Percentiles rank a stretch among this genome's conserved stretches.
Conservation (phyloP, 2,113 vertebrate genomes). For the Stigmatopora argus region DNA sequence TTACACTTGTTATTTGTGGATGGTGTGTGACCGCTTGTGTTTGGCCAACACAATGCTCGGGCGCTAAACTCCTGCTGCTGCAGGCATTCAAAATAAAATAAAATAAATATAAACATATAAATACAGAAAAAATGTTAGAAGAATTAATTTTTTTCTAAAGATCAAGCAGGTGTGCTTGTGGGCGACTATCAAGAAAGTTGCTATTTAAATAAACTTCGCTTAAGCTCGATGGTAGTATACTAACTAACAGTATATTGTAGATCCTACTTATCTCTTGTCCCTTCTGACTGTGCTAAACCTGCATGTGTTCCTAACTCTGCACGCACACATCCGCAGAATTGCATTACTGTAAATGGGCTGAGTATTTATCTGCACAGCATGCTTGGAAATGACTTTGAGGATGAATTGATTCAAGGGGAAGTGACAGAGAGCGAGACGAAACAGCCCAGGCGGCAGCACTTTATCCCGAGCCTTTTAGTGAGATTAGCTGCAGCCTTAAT, state of each 20-base stretch:
- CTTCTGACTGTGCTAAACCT: slow-evolving; percentile 8
- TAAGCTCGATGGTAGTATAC: slow-evolving; percentile 9
- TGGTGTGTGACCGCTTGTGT: slow-evolving; percentile 31
- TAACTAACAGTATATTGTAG: slow-evolving; percentile 36
- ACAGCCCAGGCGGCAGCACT: slow-evolving; percentile 46
- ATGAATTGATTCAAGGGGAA: slow-evolving; percentile 52
- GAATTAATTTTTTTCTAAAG: slow-evolving; percentile 44
- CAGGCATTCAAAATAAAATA: neutral
- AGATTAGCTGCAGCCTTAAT: slow-evolving; percentile 73
- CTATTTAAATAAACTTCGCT: too few species aligned
- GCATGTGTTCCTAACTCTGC: slow-evolving; percentile 3
- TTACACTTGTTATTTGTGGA: slow-evolving; percentile 47
- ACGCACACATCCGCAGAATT: neutral
- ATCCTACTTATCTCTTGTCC: slow-evolving; percentile 24
- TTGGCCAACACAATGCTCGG: slow-evolving; percentile 45
- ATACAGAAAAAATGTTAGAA: slow-evolving; percentile 14
- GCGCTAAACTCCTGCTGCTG: slow-evolving; percentile 41
- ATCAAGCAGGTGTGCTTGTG: slow-evolving; percentile 38
- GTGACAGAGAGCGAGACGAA: slow-evolving; percentile 43
- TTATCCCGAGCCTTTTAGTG: slow-evolving; percentile 72
- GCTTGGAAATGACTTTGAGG: slow-evolving; percentile 57
- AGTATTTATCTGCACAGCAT: slow-evolving; percentile 45
- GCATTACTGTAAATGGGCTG: slow-evolving; percentile 49
- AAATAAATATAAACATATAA: neutral
- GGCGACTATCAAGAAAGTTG: neutral